Base-by-base conservation (phyloP, 2,888 invertebrate genomes). In the Sisyra nigra region DNA sequence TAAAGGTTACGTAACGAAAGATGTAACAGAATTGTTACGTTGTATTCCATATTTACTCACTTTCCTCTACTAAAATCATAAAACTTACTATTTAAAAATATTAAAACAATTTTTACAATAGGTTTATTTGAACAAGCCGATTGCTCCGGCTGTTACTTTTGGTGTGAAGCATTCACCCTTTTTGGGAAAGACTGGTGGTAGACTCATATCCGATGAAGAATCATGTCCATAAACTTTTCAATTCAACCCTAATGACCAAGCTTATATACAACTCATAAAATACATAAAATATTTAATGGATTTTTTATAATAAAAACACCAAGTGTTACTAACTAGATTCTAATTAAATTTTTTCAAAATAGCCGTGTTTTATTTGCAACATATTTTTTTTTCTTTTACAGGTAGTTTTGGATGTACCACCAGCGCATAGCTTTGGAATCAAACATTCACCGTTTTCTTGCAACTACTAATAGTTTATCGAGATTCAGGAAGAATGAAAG, bases 371-470 rank as follows among this genome's bases (percentile, higher is more conserved):
- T 33, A n/a, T 33, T 33, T 33, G 33, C n/a, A 33, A n/a, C 9
- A 5, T 33, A 6, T 13, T 5, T 33, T 7, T 34, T 24, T 44
- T 15, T 40, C 56, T 47, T 44, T 62, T 66, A 47, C 58, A 81
- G 80, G 71, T 76, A 42, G 65, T 68, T 50, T 67, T 78, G 47
- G 74, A 77, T 49, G 63, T 69, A 51, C 68, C 74, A 49, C 76
- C 76, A 45, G 72, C 79, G 31, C 78, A 79, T 54, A 83, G 83
- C 48, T 88, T 88, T 55, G 88, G 88, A 50, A 88, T 89, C 54
- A 82, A 80, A 60, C 88, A 88, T 62, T 88, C 87, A n/a, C 81
- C 76, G 13, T 77, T 80, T 54, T 68, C 68, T 39, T 70, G 70
- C 46, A 56, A 58, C 44, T 55, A 67, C 46, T 66, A 59, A 52